Evolutionary conservation across 1,140 invertebrate genomes (phyloP), one percentile per base, ranked within the genome.

Genomic region (Cyclargus thomasi): DNA sequence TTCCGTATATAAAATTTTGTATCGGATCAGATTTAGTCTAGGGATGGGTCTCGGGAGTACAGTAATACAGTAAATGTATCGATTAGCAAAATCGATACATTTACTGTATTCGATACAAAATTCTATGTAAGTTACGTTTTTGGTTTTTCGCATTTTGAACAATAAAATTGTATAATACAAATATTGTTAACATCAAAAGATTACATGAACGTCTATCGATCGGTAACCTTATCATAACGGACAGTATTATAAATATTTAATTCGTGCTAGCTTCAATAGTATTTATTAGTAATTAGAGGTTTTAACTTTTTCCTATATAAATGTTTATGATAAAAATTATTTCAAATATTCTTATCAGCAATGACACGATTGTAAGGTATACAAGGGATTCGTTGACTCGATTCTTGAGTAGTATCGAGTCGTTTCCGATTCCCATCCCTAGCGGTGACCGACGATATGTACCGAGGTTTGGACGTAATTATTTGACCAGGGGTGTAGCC

Each of bases 401-500:
- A 47, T 47, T 47, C 11, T 47, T 47, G 7, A 39, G 39, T 0
- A 3, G 11, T 14, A 47, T 47, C 14, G 39, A 47, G 14, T 47
- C 6, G 39, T 47, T 47, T 47, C 8, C 39, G 39, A 47, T 11
- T 47, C 39, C 39, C 39, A 47, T 47, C 39, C 39, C 39, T 47
- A 47, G 2, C 39, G 39, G 39, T 47, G 39, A 47, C 39, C 39
- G 8, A 47, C 39, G 39, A 47, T 47, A 47, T 16, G 39, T 47
- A 47, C 39, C 39, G 53, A 66, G 65, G 23, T 66, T 76, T 79
- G 82, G 78, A 79, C 82, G 82, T 81, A 90, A 86, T 90, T 90
- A 89, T 90, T 90, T 90, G 88, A 90, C 86, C 88, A 89, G 80
- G 85, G 83, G 89, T 87, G 82, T 86, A 82, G 83, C 86, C 82